Percentiles rank a stretch among this genome's conserved stretches.
phyloP scores from a whole-genome alignment of 2,797 vertebrate species.

The Cossypha dichroa region DNA sequence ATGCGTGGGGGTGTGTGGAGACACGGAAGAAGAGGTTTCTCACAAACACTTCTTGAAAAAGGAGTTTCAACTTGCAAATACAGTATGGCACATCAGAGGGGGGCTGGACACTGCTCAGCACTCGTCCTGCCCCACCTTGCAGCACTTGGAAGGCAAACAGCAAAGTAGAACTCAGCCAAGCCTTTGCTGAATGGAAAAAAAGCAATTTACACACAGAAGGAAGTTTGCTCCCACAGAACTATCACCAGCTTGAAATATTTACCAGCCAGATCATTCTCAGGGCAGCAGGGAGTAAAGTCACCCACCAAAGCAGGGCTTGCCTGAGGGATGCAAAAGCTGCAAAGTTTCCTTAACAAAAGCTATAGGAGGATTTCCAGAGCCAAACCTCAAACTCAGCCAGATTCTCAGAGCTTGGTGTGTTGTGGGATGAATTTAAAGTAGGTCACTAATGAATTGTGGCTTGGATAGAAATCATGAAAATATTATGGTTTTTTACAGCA shows the following conservation, averaged over 20 bases:
- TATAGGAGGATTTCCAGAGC: conserved; percentile 18
- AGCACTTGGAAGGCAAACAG: conserved; percentile 54
- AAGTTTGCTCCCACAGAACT: neutral
- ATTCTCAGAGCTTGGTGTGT: neutral
- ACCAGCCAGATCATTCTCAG: neutral
- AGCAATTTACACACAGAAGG: conserved; percentile 18
- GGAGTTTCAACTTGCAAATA: neutral
- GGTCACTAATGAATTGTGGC: neutral
- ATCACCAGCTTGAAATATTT: neutral
- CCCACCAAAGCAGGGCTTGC: conserved; percentile 9
- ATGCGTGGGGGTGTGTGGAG: neutral
- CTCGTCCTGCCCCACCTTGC: neutral
- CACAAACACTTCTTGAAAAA: neutral
- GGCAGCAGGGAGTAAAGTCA: neutral
- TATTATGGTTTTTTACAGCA: neutral
- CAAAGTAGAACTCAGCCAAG: conserved; percentile 33
- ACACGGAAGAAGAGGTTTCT: neutral
- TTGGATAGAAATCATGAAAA: conserved; percentile 23
- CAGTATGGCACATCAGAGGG: conserved; percentile 46
- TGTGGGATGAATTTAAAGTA: conserved; percentile 14
- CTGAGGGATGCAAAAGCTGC: neutral
- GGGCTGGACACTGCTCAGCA: neutral
- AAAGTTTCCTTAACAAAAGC: conserved; percentile 15
- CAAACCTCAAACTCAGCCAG: conserved; percentile 10
- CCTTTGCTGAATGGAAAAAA: neutral